Evolutionary conservation across 2,888 invertebrate species (phyloP).

Genomic region (Dynastes grantii): DNA sequence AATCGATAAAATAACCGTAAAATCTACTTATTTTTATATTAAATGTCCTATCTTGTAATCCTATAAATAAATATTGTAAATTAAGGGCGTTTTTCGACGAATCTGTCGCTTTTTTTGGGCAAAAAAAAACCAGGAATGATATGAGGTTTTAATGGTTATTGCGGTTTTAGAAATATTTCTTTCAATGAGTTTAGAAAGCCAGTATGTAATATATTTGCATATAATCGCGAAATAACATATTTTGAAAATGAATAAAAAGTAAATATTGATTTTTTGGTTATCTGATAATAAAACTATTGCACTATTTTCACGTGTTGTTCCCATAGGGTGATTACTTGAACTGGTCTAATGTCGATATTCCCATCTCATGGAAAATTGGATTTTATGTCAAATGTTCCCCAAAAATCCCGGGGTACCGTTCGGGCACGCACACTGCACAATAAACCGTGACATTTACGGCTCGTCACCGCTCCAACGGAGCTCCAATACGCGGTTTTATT

Average conservation of each 20-base stretch:
- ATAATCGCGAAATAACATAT: constrained; percentile 25
- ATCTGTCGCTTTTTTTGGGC: neutral
- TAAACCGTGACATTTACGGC: constrained; percentile 48
- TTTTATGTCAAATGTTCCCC: constrained; percentile 20
- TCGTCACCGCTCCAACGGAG: constrained; percentile 41
- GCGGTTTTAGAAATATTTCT: constrained; percentile 35
- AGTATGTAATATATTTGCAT: neutral
- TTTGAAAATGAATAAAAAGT: constrained; percentile 43
- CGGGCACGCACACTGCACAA: constrained; percentile 44
- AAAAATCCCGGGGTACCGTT: constrained; percentile 37
- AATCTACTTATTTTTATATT: neutral
- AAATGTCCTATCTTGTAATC: neutral
- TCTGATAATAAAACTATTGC: constrained; percentile 41
- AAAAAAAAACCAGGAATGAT: constrained; percentile 28
- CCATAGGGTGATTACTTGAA: constrained; percentile 5
- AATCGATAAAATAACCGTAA: constrained; percentile 17
- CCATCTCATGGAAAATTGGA: constrained; percentile 8
- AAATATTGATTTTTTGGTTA: constrained; percentile 50
- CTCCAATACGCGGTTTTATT: constrained; percentile 59
- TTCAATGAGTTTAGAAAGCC: neutral
- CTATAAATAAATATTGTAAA: constrained; percentile 1
- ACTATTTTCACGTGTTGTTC: constrained; percentile 35
- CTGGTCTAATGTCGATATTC: neutral
- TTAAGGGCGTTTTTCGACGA: neutral
- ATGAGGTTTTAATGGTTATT: constrained; percentile 1